Evolutionary conservation across 1,140 invertebrate species (phyloP).

Genomic region (Homarus americanus): DNA sequence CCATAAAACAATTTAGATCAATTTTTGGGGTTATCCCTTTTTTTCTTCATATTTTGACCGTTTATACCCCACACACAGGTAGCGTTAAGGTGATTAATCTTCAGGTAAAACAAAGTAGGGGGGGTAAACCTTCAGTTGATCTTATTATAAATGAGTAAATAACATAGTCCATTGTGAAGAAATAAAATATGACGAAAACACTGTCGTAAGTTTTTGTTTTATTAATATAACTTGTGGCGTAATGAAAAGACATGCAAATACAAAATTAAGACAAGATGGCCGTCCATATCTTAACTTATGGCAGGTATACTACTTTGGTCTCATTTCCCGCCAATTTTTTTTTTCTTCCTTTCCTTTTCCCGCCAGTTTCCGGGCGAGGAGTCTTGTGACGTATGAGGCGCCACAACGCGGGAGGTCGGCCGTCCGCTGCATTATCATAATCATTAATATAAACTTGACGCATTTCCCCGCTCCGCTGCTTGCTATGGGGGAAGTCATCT

Average conservation of each 20-base stretch:
- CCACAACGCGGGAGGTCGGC: conserved; percentile 24
- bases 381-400: conserved; percentile 34
- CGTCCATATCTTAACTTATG: neutral
- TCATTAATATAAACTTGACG: conserved; percentile 54
- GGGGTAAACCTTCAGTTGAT: too few relatives aligned
- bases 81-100: too few relatives aligned
- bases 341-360: neutral
- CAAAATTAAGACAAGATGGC: conserved; percentile 1
- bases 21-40: too few relatives aligned
- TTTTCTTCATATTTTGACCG: too few relatives aligned
- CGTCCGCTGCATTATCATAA: conserved; percentile 36
- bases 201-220: too few relatives aligned
- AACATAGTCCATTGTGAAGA: too few relatives aligned
- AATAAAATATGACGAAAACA: too few relatives aligned
- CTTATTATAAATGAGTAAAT: too few relatives aligned
- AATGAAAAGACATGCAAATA: neutral
- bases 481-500: neutral
- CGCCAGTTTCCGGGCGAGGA: conserved; percentile 23
- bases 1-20: too few relatives aligned
- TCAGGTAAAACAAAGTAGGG: too few relatives aligned
- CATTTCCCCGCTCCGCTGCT: conserved; percentile 17
- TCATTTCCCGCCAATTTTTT: conserved; percentile 28
- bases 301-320: conserved; percentile 10
- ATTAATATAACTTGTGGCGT: too few relatives aligned
- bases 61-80: too few relatives aligned